A percentile compares a stretch with the other conserved stretches of the same genome.
Evolutionary conservation across 2,113 vertebrate species (phyloP).

Genomic region (Aix galericulata): DNA sequence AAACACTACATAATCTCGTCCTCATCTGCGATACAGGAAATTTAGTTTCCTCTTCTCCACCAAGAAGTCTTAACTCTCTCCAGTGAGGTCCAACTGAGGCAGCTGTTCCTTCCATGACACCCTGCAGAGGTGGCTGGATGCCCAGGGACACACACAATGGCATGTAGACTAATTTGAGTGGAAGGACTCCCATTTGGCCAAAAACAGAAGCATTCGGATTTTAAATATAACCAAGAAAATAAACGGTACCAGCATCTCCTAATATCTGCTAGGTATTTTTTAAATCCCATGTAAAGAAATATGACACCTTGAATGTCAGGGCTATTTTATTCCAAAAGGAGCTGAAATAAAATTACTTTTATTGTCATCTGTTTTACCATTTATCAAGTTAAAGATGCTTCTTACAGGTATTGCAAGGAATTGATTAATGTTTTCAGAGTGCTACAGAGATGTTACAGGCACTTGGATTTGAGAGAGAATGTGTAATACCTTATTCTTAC

Average conservation of each 20-base stretch:
- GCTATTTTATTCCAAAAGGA: background rate
- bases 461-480: background rate
- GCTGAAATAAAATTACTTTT: background rate
- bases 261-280: background rate
- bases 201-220: background rate
- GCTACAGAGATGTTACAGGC: background rate
- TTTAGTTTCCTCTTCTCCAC: background rate
- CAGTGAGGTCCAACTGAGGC: background rate
- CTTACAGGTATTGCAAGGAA: background rate
- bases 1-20: background rate
- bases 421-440: background rate
- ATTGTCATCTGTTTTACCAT: background rate
- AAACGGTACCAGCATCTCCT: background rate
- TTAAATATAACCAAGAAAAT: background rate
- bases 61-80: background rate
- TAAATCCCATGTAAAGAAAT: background rate
- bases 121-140: background rate
- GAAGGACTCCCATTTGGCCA: background rate
- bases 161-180: background rate
- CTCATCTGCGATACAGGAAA: background rate
- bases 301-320: background rate
- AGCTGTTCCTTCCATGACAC: background rate
- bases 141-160: accelerated
- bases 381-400: background rate
- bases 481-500: background rate